phyloP scores from a whole-genome alignment of 2,888 invertebrate species.

The Coelopa pilipes region DNA sequence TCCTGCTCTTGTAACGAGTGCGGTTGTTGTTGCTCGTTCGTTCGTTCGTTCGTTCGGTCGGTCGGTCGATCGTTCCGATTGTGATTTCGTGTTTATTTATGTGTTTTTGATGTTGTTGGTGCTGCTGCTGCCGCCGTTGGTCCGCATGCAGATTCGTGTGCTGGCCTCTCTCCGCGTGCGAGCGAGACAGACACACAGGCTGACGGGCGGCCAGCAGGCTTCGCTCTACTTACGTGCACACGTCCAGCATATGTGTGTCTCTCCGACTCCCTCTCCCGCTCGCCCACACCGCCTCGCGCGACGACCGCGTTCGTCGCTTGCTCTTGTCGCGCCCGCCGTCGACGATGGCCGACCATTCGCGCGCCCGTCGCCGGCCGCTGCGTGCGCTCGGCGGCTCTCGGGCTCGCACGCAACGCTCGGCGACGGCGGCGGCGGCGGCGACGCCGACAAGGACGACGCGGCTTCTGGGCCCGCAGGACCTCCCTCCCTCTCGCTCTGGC shows the following conservation, averaged over 20 bases:
- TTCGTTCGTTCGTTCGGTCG: slow-evolving; percentile 43
- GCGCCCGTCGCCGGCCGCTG: no score
- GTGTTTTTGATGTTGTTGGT: slow-evolving; percentile 4
- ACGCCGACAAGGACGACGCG: no score
- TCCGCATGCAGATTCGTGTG: slow-evolving; percentile 28
- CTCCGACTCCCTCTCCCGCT: not conserved
- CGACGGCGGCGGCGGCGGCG: no score
- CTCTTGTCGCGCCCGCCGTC: not conserved
- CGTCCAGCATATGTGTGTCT: not conserved
- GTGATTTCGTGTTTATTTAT: slow-evolving; percentile 51
- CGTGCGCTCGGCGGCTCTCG: no score
- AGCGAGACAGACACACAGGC: not conserved
- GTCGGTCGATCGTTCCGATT: slow-evolving; percentile 65
- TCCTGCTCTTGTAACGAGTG: slow-evolving; percentile 4
- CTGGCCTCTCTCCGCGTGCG: not conserved
- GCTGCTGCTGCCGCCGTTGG: slow-evolving; percentile 29
- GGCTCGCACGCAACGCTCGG: no score
- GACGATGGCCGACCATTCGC: not conserved
- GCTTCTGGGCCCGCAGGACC: not conserved
- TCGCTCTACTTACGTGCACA: not conserved
- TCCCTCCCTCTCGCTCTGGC: not conserved
- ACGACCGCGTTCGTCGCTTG: no score
- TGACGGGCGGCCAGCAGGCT: not conserved
- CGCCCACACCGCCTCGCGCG: not conserved
- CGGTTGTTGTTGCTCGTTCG: slow-evolving; percentile 46